Evolutionary conservation across 2,888 invertebrate genomes (phyloP).

Genomic region (Cerceris ruficornis): DNA sequence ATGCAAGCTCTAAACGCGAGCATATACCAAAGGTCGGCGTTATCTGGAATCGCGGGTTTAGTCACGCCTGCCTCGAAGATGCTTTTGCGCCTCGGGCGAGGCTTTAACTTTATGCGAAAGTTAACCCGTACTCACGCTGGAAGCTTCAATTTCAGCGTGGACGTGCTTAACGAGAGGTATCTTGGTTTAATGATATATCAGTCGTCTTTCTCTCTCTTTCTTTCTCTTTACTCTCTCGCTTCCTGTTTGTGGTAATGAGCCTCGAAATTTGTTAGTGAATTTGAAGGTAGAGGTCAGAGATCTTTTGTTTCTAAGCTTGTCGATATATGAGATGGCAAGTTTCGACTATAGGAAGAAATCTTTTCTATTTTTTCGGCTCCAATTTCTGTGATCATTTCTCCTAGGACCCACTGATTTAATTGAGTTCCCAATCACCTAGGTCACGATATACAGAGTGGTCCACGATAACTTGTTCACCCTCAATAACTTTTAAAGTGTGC

Average conservation of each 20-base stretch:
- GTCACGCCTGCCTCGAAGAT: conserved; percentile 62
- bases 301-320: no score
- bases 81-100: conserved; percentile 59
- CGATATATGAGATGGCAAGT: no score
- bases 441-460: no score
- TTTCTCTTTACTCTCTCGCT: no score
- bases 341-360: no score
- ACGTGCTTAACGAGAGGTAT: conserved; percentile 61
- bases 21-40: conserved; percentile 48
- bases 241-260: conserved; percentile 24
- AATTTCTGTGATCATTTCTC: no score
- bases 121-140: conserved; percentile 42
- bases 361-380: no score
- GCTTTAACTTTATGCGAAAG: conserved; percentile 62
- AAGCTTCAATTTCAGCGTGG: conserved; percentile 61
- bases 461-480: no score
- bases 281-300: conserved; percentile 2
- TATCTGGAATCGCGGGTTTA: conserved; percentile 60
- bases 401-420: no score
- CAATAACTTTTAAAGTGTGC: no score
- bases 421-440: no score
- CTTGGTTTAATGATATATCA: conserved; percentile 55
- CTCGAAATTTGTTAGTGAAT: conserved; percentile 48
- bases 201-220: conserved; percentile 48
- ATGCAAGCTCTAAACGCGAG: conserved; percentile 41